Conservation (phyloP, 37 sponge, comb jelly and placozoan genomes). For the Hexactinellida sp. region DNA sequence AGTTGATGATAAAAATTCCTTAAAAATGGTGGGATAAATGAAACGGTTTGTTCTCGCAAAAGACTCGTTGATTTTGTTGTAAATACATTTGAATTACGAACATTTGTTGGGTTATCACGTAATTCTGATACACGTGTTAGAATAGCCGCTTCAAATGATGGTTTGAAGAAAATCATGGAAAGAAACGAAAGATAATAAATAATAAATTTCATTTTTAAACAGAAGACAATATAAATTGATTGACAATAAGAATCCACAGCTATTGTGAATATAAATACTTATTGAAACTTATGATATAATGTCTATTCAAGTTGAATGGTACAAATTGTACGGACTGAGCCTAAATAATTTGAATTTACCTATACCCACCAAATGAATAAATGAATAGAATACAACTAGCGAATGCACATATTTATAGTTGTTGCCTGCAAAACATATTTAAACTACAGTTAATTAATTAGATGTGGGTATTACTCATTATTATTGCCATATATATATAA, state of each 20-base stretch:
- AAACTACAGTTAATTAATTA: too few relatives aligned
- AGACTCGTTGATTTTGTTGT: too few relatives aligned
- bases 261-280: background rate
- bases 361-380: too few relatives aligned
- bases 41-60: background rate
- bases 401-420: too few relatives aligned
- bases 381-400: too few relatives aligned
- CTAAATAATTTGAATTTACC: background rate
- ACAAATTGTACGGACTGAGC: background rate
- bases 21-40: conserved; percentile 10
- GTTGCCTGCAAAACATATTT: too few relatives aligned
- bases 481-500: too few relatives aligned
- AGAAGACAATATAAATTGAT: background rate
- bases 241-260: background rate
- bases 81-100: too few relatives aligned
- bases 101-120: too few relatives aligned
- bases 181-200: background rate
- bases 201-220: background rate
- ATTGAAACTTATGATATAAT: background rate
- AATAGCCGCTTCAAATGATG: background rate
- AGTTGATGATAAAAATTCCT: background rate
- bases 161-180: background rate
- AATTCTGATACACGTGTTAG: background rate
- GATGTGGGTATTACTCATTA: too few relatives aligned
- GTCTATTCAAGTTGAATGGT: background rate